Evolutionary conservation across 1,140 invertebrate species (phyloP), one percentile per base, ranked within the genome.

Genomic region (Dysdera silvatica): DNA sequence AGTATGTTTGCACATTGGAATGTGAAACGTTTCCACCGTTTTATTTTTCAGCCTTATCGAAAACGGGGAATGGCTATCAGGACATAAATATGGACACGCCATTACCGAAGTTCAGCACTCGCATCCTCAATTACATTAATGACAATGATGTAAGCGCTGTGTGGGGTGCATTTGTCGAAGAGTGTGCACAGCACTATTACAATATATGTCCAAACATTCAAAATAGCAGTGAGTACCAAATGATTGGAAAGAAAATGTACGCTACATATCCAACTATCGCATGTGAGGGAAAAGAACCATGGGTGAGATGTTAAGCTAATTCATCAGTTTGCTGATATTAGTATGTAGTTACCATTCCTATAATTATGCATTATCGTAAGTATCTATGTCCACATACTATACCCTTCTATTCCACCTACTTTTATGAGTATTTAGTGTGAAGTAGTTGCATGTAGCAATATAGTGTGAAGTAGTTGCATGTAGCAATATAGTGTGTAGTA

Each of bases 161-260:
- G 5, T 63, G 61, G 61, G 61, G 61, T 16, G 23, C 45, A 12
- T 63, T 63, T 49, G 32, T 63, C 12, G 61, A 63, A 23, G 61
- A 63, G 18, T 63, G 61, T 56, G 61, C 61, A 4, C 55, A 56
- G 37, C 51, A 63, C 24, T 63, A 63, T 29, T 63, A 33, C 40
- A n/a, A 45, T 37, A 55, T 40, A 5, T 63, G 26, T 20, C 61
- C 61, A n/a, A 56, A 48, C 18, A 63, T 63, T 29, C 61, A 63
- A 28, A 63, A 63, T 29, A 63, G 61, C 18, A 63, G 61, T 49
- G 61, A 63, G 24, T 63, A 63, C 32, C 61, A 63, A 49, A 45
- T 53, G 3, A 63, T 63, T 63, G 61, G 61, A 14, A 33, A 53
- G 10, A 63, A 63, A 49, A 63, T 63, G 61, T 63, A 49, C 41